Evolutionary conservation across 2,888 invertebrate species (phyloP).

Genomic region (Chromoteleia sp.): DNA sequence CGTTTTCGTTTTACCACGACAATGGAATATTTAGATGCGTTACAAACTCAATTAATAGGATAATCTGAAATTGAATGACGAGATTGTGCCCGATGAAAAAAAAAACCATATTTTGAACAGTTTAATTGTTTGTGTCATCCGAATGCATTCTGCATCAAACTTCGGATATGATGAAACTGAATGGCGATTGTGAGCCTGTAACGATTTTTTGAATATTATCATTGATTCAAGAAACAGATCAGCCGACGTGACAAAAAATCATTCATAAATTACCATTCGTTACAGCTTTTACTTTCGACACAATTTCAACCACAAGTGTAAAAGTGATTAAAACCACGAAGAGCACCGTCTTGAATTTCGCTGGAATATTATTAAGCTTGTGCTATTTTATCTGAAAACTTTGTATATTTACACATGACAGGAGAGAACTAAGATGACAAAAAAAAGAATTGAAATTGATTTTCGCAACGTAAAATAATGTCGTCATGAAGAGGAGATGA

Average conservation of each 20-base stretch:
- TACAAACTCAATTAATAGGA: slow-evolving; percentile 34
- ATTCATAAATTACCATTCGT: too few relatives aligned
- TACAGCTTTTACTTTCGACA: too few relatives aligned
- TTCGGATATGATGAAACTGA: slow-evolving; percentile 25
- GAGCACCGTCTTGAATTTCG: background rate
- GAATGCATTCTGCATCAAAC: slow-evolving; percentile 9
- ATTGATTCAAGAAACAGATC: too few relatives aligned
- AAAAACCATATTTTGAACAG: slow-evolving; percentile 25
- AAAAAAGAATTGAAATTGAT: slow-evolving; percentile 39
- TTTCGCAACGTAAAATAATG: slow-evolving; percentile 34
- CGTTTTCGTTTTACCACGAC: background rate
- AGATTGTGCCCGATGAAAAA: background rate
- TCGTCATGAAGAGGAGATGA: slow-evolving; percentile 19
- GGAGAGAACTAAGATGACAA: slow-evolving; percentile 1
- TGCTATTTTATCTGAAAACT: slow-evolving; percentile 16
- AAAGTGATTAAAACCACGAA: too few relatives aligned
- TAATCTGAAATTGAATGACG: slow-evolving; percentile 26
- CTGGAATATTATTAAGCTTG: slow-evolving; percentile 8
- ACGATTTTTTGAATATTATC: too few relatives aligned
- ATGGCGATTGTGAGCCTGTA: too few relatives aligned
- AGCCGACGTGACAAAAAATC: too few relatives aligned
- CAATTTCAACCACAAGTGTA: too few relatives aligned
- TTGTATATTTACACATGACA: slow-evolving; percentile 26
- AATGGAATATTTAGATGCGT: slow-evolving; percentile 20
- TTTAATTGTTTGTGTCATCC: slow-evolving; percentile 31